These are phyloP conservation scores for Zaprionus bogoriensis DNA, from an alignment of 2,888 invertebrate genomes.

Conservation along the genomic window DNA sequence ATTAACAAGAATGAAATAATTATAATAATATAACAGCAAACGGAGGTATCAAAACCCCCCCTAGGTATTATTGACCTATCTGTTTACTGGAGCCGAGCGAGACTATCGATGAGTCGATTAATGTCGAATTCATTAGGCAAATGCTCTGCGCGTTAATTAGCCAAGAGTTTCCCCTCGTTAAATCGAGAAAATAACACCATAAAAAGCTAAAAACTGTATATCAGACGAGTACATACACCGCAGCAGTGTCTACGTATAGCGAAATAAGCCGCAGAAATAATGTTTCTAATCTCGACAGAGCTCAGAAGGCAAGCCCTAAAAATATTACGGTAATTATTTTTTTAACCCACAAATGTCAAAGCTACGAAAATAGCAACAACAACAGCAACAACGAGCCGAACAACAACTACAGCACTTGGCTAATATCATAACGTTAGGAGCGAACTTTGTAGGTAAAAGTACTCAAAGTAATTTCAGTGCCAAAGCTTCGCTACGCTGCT, in stretches of 20 bases:
- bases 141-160: neutral
- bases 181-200: neutral
- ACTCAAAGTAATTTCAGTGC: conserved; percentile 55
- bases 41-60: conserved; percentile 5
- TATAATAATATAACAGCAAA: conserved; percentile 14
- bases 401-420: conserved; percentile 5
- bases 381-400: conserved; percentile 25
- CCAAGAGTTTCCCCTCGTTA: neutral
- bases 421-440: conserved; percentile 44
- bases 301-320: conserved; percentile 35
- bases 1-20: conserved; percentile 34
- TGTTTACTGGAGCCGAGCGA: conserved; percentile 4
- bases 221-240: too few species aligned
- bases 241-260: neutral
- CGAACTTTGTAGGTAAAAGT: conserved; percentile 45
- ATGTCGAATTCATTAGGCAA: neutral
- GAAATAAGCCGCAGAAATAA: neutral
- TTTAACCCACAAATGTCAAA: conserved; percentile 72
- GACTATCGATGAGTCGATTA: conserved; percentile 2
- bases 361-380: conserved; percentile 14
- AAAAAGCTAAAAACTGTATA: neutral
- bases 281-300: neutral
- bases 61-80: conserved; percentile 11
- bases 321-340: conserved; percentile 66
- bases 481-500: conserved; percentile 23